Evolutionary conservation across 2,113 vertebrate genomes (phyloP).

Genomic region (Suncus etruscus): DNA sequence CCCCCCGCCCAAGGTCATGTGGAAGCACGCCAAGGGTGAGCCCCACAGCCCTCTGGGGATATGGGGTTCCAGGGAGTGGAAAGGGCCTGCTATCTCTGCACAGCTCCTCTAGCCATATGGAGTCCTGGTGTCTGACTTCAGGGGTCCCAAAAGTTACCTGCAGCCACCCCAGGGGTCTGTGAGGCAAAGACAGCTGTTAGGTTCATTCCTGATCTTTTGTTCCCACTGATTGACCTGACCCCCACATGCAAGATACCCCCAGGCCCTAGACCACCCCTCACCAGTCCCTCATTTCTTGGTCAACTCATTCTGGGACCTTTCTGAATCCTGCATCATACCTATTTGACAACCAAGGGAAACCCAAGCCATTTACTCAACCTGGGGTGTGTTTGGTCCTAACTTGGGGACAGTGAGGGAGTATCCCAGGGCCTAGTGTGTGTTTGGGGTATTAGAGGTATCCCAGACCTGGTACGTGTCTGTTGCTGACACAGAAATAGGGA

Average conservation of each 20-base stretch:
- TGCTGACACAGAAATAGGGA: background rate
- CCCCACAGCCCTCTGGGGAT: accelerated
- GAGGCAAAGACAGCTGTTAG: background rate
- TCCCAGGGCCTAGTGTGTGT: no score
- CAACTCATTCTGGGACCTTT: no score
- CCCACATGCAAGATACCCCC: background rate
- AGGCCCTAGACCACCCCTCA: no score
- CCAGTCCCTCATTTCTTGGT: no score
- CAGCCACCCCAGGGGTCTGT: background rate
- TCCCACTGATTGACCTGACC: background rate
- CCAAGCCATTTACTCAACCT: no score
- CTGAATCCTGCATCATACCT: no score
- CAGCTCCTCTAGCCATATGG: background rate
- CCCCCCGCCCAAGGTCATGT: conserved; percentile 98
- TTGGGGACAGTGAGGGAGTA: no score
- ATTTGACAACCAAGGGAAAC: no score
- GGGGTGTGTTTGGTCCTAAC: no score
- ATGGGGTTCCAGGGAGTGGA: background rate
- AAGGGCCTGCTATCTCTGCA: background rate
- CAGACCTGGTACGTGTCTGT: background rate
- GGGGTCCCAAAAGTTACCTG: background rate
- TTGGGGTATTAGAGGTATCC: no score
- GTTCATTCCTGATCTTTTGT: background rate
- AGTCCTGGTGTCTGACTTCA: background rate
- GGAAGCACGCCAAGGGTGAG: conserved; percentile 97